Percentiles rank a stretch among this genome's conserved stretches.
Conservation (phyloP, 2,888 invertebrate genomes). For the Scaptomyza tumidula region DNA sequence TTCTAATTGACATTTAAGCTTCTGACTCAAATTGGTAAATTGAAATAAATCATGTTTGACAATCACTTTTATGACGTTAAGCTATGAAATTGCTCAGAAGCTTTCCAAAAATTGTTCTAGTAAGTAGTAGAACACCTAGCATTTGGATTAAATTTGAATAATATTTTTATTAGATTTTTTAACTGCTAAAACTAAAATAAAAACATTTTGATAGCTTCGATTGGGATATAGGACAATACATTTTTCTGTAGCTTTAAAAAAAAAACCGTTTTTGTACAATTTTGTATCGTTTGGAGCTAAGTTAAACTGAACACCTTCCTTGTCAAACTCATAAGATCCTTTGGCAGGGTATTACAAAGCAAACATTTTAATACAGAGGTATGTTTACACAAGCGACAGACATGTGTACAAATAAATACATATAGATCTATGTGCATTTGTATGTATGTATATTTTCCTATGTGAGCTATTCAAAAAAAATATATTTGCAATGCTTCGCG, state of each 20-base stretch:
- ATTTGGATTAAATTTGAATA: too few relatives aligned
- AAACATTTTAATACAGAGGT: conserved; percentile 15
- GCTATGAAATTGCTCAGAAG: too few relatives aligned
- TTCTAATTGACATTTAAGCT: neutral
- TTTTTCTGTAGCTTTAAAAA: too few relatives aligned
- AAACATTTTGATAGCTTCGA: too few relatives aligned
- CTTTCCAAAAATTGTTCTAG: too few relatives aligned
- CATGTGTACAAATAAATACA: conserved; percentile 3
- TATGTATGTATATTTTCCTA: conserved; percentile 14
- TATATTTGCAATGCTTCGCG: conserved; percentile 49
- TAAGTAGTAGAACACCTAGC: too few relatives aligned
- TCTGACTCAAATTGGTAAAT: neutral
- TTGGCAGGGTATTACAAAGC: conserved; percentile 24
- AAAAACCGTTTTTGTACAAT: too few relatives aligned
- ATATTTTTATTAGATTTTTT: too few relatives aligned
- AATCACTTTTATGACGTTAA: too few relatives aligned
- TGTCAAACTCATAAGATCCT: neutral
- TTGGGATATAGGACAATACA: too few relatives aligned
- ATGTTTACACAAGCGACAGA: conserved; percentile 31
- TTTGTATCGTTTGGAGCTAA: too few relatives aligned
- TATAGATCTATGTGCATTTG: neutral
- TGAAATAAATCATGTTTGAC: neutral
- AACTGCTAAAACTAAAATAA: too few relatives aligned
- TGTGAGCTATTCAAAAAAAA: conserved; percentile 16
- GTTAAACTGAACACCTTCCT: neutral